Conservation (phyloP, 2,797 vertebrate genomes). For the Poecilia gillii region DNA sequence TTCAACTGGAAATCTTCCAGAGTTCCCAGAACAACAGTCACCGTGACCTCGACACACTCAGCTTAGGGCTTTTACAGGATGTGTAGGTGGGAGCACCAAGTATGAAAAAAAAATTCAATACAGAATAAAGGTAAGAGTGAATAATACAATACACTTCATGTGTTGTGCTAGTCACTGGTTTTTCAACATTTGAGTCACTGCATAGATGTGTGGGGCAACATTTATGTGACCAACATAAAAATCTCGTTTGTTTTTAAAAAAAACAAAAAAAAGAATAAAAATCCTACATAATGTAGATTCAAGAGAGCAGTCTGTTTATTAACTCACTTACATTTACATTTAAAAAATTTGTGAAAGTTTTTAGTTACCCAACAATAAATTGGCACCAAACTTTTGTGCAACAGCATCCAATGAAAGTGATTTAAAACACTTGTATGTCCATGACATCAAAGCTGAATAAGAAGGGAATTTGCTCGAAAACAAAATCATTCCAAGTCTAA, state of each 20-base stretch:
- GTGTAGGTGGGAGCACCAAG: conserved; percentile 52
- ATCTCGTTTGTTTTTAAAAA: not conserved
- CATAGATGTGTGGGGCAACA: not conserved
- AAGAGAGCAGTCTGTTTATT: not conserved
- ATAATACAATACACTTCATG: not conserved
- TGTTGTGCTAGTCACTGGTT: not conserved
- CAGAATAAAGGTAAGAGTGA: not conserved
- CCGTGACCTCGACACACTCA: conserved; percentile 30
- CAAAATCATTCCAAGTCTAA: not conserved
- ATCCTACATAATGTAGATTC: not conserved
- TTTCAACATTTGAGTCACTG: not conserved
- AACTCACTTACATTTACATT: not conserved
- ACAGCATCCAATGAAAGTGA: not conserved
- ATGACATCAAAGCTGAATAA: not conserved
- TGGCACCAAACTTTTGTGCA: not conserved
- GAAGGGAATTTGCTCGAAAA: not conserved
- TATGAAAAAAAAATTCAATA: not conserved
- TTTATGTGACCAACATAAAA: not conserved
- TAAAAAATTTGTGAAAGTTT: not conserved
- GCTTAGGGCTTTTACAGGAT: conserved; percentile 24
- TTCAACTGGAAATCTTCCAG: conserved; percentile 40
- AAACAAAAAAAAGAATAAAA: not conserved
- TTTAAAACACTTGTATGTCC: not conserved
- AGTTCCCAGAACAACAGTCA: conserved; percentile 53
- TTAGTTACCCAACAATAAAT: not conserved